phyloP scores from a whole-genome alignment of 92 coral and sea anemone species.

The Porites divaricata region DNA sequence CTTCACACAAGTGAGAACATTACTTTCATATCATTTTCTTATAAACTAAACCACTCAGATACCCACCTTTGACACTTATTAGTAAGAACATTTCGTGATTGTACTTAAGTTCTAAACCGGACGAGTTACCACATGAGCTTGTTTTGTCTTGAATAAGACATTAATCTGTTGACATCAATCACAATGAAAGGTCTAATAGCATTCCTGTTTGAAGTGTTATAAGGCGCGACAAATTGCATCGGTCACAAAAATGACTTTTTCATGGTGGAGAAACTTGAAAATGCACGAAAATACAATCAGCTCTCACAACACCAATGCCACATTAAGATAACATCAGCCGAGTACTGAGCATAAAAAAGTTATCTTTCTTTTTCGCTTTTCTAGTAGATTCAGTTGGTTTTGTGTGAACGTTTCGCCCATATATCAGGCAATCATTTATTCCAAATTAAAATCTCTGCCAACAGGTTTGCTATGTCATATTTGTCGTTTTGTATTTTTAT shows the following conservation, averaged over 20 bases:
- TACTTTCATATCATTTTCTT: too few relatives aligned
- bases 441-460: too few relatives aligned
- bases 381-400: neutral
- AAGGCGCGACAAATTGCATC: too few relatives aligned
- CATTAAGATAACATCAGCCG: neutral
- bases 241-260: neutral
- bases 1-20: too few relatives aligned
- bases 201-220: neutral
- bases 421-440: too few relatives aligned
- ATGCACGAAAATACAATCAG: conserved; percentile 2
- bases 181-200: neutral
- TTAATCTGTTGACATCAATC: neutral
- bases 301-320: neutral
- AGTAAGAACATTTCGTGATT: neutral
- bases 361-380: neutral
- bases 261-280: neutral
- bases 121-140: neutral
- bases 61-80: neutral
- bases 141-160: conserved; percentile 3
- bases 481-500: too few relatives aligned
- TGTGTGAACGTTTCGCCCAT: neutral
- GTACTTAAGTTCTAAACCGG: neutral
- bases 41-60: neutral
- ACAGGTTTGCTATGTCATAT: too few relatives aligned
- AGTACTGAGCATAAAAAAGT: neutral